A percentile compares a stretch with the other conserved stretches of the same genome.
Conservation (phyloP, 1,140 invertebrate species). For the Heliconius hermathena region DNA sequence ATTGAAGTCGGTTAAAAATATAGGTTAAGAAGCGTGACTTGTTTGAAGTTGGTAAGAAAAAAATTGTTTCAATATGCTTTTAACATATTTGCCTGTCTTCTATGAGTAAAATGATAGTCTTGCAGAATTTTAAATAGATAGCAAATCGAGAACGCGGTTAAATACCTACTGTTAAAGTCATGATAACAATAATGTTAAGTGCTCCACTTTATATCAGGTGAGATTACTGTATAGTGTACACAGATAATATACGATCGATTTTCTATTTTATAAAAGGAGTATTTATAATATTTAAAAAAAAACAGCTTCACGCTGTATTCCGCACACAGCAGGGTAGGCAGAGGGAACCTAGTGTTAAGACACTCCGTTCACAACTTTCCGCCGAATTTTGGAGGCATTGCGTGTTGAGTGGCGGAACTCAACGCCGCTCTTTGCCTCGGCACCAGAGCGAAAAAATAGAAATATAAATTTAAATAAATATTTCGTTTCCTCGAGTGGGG, state of each 20-base stretch:
- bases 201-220: background rate
- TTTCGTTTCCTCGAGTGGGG: too few relatives aligned
- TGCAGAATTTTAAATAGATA: slow-evolving; percentile 1
- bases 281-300: background rate
- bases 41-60: background rate
- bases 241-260: background rate
- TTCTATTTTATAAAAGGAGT: background rate
- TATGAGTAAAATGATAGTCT: background rate
- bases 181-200: slow-evolving; percentile 3
- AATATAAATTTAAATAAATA: too few relatives aligned
- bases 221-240: background rate
- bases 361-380: too few relatives aligned
- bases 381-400: too few relatives aligned
- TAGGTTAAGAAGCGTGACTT: too few relatives aligned
- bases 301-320: too few relatives aligned
- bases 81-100: background rate
- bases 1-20: too few relatives aligned
- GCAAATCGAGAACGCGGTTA: background rate
- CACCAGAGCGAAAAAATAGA: too few relatives aligned
- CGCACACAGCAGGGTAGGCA: too few relatives aligned
- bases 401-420: too few relatives aligned
- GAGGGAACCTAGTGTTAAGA: too few relatives aligned
- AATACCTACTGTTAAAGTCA: background rate
- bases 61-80: background rate
- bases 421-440: too few relatives aligned